Evolutionary conservation across 1,140 invertebrate species (phyloP), one percentile per base, ranked within the genome.

Genomic region (Zaprionus inermis): DNA sequence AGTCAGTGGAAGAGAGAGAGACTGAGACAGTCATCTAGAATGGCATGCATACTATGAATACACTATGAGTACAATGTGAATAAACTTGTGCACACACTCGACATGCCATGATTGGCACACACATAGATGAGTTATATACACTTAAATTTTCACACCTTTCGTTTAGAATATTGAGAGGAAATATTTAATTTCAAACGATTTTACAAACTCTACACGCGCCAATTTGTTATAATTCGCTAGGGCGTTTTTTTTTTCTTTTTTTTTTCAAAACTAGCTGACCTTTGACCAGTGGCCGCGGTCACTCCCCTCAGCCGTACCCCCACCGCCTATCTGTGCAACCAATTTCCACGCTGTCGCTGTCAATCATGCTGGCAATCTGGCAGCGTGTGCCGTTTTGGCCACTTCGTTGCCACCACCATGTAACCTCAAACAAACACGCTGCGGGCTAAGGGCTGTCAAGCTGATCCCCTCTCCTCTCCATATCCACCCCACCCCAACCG

Each of bases 361-460:
- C 82, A 72, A 88, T 88, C 82, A 77, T 72, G 3, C 16, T 22
- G 44, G 18, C 44, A 34, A 30, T 24, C 36, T 4, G 57, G 57
- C 36, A 44, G 61, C 36, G 55, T 52, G 54, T 54, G n/a, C 49
- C 22, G 7, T 44, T 44, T 44, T 44, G 38, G 38, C 9, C 38
- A 44, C n/a, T 44, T 9, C 38, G 38, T 5, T 28, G 24, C 38
- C 38, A 44, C 36, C 36, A n/a, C 38, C 38, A 11, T 49, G 41
- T 67, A 73, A 73, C 72, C 80, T 79, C 64, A 83, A 80, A 68
- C 71, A 78, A 78, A 79, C 72, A 72, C 58, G 70, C n/a, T 34
- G 56, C 54, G 49, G 51, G 32, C 34, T 49, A 12, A 32, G n/a
- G 22, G 32, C 38, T 38, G 36, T n/a, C 36, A 38, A n/a, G 14